phyloP scores from a whole-genome alignment of 2,888 invertebrate species.

The Auanema freiburgensis region DNA sequence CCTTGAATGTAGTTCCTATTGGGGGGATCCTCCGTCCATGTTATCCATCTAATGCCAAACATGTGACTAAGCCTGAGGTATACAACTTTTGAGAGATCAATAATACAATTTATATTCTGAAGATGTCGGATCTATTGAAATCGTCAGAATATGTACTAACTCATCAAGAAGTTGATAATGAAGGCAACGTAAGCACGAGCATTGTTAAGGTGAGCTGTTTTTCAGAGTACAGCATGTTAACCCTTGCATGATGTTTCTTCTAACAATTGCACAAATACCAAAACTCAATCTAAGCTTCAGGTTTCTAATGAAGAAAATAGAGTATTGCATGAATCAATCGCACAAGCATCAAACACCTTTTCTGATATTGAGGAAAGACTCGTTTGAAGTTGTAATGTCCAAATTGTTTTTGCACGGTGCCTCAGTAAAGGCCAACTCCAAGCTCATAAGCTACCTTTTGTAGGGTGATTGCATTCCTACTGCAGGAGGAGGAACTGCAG shows the following conservation, averaged over 20 bases:
- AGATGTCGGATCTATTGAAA: constrained; percentile 75
- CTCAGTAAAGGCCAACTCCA: no score
- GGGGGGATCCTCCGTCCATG: constrained; percentile 82
- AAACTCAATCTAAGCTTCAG: not conserved
- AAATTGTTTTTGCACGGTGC: not conserved
- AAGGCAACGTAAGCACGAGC: constrained; percentile 89
- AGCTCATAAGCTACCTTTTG: no score
- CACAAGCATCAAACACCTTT: constrained; percentile 1
- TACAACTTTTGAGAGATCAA: not conserved
- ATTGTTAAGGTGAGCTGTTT: constrained; percentile 76
- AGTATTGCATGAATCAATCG: not conserved
- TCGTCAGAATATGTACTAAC: constrained; percentile 85
- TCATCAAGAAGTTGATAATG: constrained; percentile 86
- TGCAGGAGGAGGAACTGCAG: constrained; percentile 88
- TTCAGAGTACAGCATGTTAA: not conserved
- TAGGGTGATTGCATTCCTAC: constrained; percentile 90
- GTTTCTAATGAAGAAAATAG: not conserved
- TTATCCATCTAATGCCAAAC: constrained; percentile 73
- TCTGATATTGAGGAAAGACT: not conserved
- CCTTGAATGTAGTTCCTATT: constrained; percentile 47
- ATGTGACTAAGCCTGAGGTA: constrained; percentile 72
- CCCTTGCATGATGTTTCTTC: not conserved
- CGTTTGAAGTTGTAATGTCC: not conserved
- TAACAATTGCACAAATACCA: not conserved
- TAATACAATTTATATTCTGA: constrained; percentile 65